These are phyloP conservation scores for Microtus obscurus DNA, from an alignment of 2,797 vertebrate species.

Conservation along the genomic window DNA sequence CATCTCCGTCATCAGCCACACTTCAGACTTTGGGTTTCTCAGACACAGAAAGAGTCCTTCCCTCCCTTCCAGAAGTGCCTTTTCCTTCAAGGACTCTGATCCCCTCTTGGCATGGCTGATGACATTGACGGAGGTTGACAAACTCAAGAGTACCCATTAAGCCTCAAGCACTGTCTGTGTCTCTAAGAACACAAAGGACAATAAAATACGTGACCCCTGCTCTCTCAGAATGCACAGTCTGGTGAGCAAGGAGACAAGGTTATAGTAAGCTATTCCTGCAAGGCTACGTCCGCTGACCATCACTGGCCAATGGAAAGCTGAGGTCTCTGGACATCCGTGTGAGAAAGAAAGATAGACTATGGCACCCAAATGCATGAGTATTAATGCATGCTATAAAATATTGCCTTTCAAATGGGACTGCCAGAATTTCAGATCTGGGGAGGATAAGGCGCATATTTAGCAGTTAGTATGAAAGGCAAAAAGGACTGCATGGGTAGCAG, in stretches of 20 bases:
- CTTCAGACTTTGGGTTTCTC: not conserved
- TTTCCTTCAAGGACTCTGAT: not conserved
- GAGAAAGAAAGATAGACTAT: not conserved
- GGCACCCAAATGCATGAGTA: slow-evolving; percentile 21
- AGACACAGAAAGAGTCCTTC: not conserved
- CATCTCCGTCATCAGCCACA: not conserved
- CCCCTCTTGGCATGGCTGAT: not conserved
- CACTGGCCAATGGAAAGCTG: not conserved
- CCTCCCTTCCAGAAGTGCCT: not conserved
- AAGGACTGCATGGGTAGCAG: not conserved
- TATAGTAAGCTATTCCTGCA: not conserved
- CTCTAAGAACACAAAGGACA: not conserved
- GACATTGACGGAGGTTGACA: not conserved
- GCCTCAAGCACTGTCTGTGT: not conserved
- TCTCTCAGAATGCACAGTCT: not conserved
- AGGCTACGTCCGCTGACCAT: too few relatives aligned
- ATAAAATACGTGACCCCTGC: not conserved
- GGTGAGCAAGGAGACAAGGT: not conserved
- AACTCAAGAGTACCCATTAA: not conserved
- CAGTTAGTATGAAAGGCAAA: not conserved
- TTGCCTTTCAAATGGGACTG: slow-evolving; percentile 14
- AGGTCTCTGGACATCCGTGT: not conserved
- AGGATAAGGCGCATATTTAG: not conserved
- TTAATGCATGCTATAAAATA: slow-evolving; percentile 20
- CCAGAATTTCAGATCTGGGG: not conserved